phyloP scores from a whole-genome alignment of 2,113 vertebrate species.

The Nansenia antarctica region DNA sequence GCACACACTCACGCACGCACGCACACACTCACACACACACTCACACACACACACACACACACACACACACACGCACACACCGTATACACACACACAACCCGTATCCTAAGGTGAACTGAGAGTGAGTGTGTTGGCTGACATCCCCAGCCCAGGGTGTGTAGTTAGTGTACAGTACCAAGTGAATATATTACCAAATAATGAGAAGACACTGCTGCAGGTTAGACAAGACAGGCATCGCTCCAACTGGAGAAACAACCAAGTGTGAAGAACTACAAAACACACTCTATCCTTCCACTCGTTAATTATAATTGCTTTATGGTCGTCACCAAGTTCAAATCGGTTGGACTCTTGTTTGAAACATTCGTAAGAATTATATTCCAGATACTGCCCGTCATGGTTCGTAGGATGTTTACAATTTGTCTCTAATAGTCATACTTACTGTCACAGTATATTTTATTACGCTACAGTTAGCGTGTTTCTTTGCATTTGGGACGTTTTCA shows the following conservation, averaged over 20 bases:
- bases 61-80: not conserved
- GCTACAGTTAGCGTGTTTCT: conserved; percentile 39
- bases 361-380: not conserved
- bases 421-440: conserved; percentile 17
- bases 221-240: too few species aligned
- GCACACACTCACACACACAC: not conserved
- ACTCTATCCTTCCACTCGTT: not conserved
- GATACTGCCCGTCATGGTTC: not conserved
- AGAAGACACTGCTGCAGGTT: too few species aligned
- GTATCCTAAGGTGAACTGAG: too few species aligned
- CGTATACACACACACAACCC: not conserved
- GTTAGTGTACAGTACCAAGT: too few species aligned
- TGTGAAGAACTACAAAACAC: not conserved
- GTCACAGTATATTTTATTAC: conserved; percentile 47
- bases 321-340: not conserved
- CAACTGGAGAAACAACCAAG: not conserved
- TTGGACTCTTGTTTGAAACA: not conserved
- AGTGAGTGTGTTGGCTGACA: too few species aligned
- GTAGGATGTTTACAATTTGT: conserved; percentile 28
- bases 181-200: too few species aligned
- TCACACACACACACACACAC: not conserved
- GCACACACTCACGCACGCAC: not conserved
- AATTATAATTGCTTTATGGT: not conserved
- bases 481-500: conserved; percentile 66
- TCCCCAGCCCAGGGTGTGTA: too few species aligned